These are phyloP conservation scores for Neoaliturus tenellus DNA, from an alignment of 2,888 invertebrate species.

Conservation along the genomic window DNA sequence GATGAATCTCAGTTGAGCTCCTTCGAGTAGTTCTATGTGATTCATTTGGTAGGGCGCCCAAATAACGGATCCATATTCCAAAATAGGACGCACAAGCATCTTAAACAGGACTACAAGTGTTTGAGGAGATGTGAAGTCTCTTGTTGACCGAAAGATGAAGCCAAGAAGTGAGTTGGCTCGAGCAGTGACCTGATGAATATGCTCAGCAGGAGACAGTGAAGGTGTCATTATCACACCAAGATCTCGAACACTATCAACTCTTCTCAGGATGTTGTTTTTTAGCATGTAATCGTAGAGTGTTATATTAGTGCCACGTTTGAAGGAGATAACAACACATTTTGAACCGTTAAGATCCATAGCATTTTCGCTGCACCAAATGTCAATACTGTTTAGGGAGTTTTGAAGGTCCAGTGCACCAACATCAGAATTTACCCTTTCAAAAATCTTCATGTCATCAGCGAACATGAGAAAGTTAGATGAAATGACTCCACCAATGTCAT, in stretches of 20 bases:
- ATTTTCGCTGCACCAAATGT: neutral
- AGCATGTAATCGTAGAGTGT: neutral
- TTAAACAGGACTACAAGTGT: slow-evolving; percentile 18
- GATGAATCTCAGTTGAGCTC: slow-evolving; percentile 30
- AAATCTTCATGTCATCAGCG: slow-evolving; percentile 31
- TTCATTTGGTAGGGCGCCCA: slow-evolving; percentile 38
- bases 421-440: neutral
- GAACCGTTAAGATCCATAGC: slow-evolving; percentile 7
- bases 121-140: slow-evolving; percentile 35
- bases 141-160: slow-evolving; percentile 39
- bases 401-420: neutral
- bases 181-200: neutral
- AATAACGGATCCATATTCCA: slow-evolving; percentile 38
- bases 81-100: slow-evolving; percentile 15
- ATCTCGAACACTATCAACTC: slow-evolving; percentile 31
- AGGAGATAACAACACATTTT: slow-evolving; percentile 15
- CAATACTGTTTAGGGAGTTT: neutral
- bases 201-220: neutral
- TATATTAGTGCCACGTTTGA: neutral
- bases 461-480: slow-evolving; percentile 23
- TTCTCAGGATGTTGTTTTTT: neutral
- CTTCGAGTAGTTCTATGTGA: slow-evolving; percentile 26
- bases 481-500: neutral
- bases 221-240: slow-evolving; percentile 31
- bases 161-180: slow-evolving; percentile 16